Conservation (phyloP, 2,888 invertebrate genomes). For the Microctonus aethiopoides region DNA sequence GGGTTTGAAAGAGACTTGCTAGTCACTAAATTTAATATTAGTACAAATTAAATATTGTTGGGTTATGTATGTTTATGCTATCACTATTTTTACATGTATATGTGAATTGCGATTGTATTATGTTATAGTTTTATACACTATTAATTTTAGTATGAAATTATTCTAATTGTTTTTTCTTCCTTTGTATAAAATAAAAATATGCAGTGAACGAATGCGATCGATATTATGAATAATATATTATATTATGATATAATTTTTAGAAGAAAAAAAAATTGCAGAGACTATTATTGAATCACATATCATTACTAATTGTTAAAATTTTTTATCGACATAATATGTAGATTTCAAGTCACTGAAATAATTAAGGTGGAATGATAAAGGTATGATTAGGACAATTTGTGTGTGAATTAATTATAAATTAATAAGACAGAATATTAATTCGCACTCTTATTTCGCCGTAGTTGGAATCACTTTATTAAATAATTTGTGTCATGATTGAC, state of each 20-base stretch:
- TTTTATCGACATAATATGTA: no score
- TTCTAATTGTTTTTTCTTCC: background rate
- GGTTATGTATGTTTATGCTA: background rate
- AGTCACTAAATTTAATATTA: constrained; percentile 3
- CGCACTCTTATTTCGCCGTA: constrained; percentile 36
- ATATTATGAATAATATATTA: no score
- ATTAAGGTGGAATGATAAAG: no score
- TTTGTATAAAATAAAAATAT: background rate
- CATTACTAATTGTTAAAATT: background rate
- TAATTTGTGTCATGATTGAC: constrained; percentile 43
- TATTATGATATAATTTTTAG: background rate
- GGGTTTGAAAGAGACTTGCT: background rate
- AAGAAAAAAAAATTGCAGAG: background rate
- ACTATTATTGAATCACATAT: background rate
- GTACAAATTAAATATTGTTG: background rate
- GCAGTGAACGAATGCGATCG: background rate
- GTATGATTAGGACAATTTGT: no score
- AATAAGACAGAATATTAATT: constrained; percentile 12
- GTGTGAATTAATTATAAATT: no score
- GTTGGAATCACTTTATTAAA: constrained; percentile 49
- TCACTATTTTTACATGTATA: background rate
- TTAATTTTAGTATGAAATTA: no score
- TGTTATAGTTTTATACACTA: no score
- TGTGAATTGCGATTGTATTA: background rate
- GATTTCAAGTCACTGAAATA: no score